These are phyloP conservation scores for Hyposoter didymator DNA, from an alignment of 2,888 invertebrate species.

Conservation along the genomic window DNA sequence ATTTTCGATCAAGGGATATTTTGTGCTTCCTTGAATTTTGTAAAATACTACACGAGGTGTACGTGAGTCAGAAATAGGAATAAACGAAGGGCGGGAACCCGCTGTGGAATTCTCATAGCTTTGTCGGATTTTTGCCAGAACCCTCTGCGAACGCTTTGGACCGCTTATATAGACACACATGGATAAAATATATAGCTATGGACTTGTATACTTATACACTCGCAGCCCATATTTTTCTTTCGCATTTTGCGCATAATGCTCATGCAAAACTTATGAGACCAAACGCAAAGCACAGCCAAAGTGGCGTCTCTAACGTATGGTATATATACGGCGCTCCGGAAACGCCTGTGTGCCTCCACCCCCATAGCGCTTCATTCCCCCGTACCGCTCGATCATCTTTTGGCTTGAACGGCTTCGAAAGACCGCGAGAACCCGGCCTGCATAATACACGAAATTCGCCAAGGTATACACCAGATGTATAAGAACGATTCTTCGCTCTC, in stretches of 20 bases:
- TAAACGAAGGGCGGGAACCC: slow-evolving; percentile 3
- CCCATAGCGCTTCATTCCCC: slow-evolving; percentile 7
- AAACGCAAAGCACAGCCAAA: slow-evolving; percentile 38
- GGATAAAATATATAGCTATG: not conserved
- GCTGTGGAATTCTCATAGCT: slow-evolving; percentile 43
- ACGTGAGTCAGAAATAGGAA: slow-evolving; percentile 15
- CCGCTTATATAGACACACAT: slow-evolving; percentile 6
- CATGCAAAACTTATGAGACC: slow-evolving; percentile 54
- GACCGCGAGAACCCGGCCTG: slow-evolving; percentile 53
- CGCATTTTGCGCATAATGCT: slow-evolving; percentile 64
- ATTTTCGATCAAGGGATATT: slow-evolving; percentile 16
- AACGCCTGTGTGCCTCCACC: slow-evolving; percentile 36
- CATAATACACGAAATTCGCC: slow-evolving; percentile 63
- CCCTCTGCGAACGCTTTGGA: slow-evolving; percentile 18
- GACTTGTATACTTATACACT: slow-evolving; percentile 16
- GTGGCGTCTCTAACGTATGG: slow-evolving; percentile 22
- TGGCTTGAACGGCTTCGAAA: slow-evolving; percentile 63
- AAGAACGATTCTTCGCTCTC: slow-evolving; percentile 45
- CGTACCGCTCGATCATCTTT: slow-evolving; percentile 57
- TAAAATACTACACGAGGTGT: slow-evolving; percentile 10
- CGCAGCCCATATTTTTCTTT: slow-evolving; percentile 60
- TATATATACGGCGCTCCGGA: slow-evolving; percentile 40
- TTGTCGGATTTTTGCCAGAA: slow-evolving; percentile 50
- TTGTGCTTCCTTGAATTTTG: slow-evolving; percentile 13
- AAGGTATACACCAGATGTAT: slow-evolving; percentile 41